Percentiles rank a stretch among this genome's conserved stretches.
phyloP scores from a whole-genome alignment of 2,113 vertebrate species.

The Ploceus nigricollis region DNA sequence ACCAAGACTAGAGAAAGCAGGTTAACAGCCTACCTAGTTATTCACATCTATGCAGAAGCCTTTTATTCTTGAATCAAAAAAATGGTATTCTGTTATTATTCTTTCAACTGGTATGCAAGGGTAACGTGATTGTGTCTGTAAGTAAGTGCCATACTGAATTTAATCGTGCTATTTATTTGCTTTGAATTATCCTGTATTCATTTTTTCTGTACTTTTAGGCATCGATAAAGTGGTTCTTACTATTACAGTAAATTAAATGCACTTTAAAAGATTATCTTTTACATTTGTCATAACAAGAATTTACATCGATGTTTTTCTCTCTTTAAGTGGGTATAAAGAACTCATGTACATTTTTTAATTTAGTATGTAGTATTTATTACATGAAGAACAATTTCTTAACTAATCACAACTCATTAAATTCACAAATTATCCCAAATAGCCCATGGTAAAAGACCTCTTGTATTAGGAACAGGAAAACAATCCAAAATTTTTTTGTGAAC shows the following conservation, averaged over 20 bases:
- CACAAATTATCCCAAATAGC: conserved; percentile 63
- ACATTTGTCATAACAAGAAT: conserved; percentile 74
- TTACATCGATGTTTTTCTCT: conserved; percentile 55
- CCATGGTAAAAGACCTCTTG: conserved; percentile 48
- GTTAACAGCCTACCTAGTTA: conserved; percentile 49
- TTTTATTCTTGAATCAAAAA: conserved; percentile 63
- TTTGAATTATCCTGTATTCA: conserved; percentile 68
- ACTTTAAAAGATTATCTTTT: conserved; percentile 71
- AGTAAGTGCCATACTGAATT: conserved; percentile 63
- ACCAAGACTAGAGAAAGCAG: background rate
- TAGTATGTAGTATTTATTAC: conserved; percentile 69
- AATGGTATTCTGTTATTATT: conserved; percentile 59
- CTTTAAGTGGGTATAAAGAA: conserved; percentile 70
- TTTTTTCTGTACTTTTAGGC: conserved; percentile 58
- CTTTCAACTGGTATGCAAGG: conserved; percentile 42
- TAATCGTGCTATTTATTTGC: conserved; percentile 71
- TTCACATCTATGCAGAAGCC: background rate
- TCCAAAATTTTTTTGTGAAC: conserved; percentile 11
- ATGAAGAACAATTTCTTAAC: conserved; percentile 51
- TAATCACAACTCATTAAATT: conserved; percentile 75
- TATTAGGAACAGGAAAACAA: background rate
- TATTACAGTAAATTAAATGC: conserved; percentile 70
- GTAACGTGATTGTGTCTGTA: conserved; percentile 59
- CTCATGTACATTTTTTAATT: conserved; percentile 69
- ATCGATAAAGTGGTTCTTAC: conserved; percentile 57